Percentiles rank a stretch among this genome's conserved stretches.
These are phyloP conservation scores for Ceyx erithaca DNA, from an alignment of 2,797 vertebrate genomes.

Conservation along the genomic window DNA sequence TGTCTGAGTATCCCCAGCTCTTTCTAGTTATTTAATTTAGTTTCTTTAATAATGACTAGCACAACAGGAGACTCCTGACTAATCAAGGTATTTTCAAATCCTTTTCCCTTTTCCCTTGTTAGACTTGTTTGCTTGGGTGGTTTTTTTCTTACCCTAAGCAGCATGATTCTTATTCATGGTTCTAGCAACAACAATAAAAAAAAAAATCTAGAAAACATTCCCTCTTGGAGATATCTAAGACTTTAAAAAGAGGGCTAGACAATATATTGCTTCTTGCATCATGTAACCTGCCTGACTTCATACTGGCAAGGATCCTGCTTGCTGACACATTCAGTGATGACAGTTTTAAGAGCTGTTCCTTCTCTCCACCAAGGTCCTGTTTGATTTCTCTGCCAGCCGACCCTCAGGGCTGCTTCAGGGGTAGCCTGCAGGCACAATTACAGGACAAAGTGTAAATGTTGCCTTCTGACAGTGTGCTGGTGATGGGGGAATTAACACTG, in stretches of 20 bases:
- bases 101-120: not conserved
- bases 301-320: not conserved
- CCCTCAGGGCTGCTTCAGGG: constrained; percentile 27
- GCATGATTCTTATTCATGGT: not conserved
- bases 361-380: not conserved
- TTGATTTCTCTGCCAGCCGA: not conserved
- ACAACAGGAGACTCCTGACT: not conserved
- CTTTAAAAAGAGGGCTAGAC: not conserved
- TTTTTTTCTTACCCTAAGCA: not conserved
- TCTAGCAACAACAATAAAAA: not conserved
- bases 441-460: not conserved
- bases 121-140: not conserved
- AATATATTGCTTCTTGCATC: not conserved
- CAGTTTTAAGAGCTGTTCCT: not conserved
- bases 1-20: not conserved
- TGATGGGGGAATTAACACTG: constrained; percentile 27
- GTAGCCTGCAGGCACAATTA: constrained; percentile 41
- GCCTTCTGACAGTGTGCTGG: not conserved
- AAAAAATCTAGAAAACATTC: not conserved
- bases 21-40: not conserved
- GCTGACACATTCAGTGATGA: not conserved
- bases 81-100: not conserved
- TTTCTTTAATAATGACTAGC: not conserved
- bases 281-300: not conserved
- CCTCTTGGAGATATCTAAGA: not conserved